phyloP scores from a whole-genome alignment of 2,888 invertebrate genomes.

The Netelia inedita region DNA sequence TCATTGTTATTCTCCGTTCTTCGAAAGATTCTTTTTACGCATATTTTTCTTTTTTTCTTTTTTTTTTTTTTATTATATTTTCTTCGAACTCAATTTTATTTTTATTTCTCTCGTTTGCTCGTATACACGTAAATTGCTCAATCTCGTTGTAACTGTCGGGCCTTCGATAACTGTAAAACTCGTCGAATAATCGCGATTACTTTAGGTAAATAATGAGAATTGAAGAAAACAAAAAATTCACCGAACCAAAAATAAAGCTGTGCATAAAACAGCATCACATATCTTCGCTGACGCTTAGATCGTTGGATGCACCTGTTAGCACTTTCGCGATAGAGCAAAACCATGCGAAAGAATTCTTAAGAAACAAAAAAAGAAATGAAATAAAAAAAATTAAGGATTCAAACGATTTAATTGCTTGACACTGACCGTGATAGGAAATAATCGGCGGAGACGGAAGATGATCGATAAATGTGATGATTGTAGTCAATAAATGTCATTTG shows the following conservation, averaged over 20 bases:
- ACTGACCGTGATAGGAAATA: neutral
- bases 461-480: conserved; percentile 41
- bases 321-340: conserved; percentile 23
- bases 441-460: conserved; percentile 7
- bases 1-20: conserved; percentile 19
- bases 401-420: conserved; percentile 28
- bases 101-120: conserved; percentile 28
- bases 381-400: conserved; percentile 17
- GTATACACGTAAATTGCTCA: conserved; percentile 58
- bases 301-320: neutral
- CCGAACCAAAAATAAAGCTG: conserved; percentile 56
- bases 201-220: neutral
- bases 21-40: conserved; percentile 1
- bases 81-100: conserved; percentile 63
- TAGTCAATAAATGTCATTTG: conserved; percentile 54
- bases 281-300: conserved; percentile 50
- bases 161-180: conserved; percentile 20
- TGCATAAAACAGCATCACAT: conserved; percentile 65
- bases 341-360: neutral
- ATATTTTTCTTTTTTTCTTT: neutral
- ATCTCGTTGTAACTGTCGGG: conserved; percentile 44
- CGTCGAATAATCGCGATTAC: conserved; percentile 12
- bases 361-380: conserved; percentile 9
- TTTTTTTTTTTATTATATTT: neutral
- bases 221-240: conserved; percentile 25